These are phyloP conservation scores for Capitulum mitella DNA, from an alignment of 2,888 invertebrate species.

Conservation along the genomic window DNA sequence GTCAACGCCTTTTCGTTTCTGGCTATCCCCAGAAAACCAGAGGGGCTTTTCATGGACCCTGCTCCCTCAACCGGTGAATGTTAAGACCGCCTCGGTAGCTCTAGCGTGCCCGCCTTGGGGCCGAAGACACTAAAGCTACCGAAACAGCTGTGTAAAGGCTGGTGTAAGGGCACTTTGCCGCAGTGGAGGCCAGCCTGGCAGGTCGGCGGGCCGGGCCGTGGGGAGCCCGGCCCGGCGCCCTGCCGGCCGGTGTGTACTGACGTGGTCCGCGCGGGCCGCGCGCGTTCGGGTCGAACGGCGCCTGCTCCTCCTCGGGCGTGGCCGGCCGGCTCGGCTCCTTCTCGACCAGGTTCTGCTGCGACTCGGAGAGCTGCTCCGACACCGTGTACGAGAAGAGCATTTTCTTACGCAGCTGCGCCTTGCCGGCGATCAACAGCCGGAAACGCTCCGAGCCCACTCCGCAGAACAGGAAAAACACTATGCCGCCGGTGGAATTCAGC, in stretches of 20 bases:
- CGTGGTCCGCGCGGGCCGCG: neutral
- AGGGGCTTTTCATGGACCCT: too few relatives aligned
- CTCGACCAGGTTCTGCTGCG: constrained; percentile 8
- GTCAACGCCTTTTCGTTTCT: too few relatives aligned
- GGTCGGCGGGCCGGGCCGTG: too few relatives aligned
- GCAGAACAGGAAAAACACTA: constrained; percentile 35
- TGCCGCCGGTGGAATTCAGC: constrained; percentile 29
- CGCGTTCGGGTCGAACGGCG: neutral
- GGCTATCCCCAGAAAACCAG: too few relatives aligned
- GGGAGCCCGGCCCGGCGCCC: too few relatives aligned
- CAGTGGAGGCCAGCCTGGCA: too few relatives aligned
- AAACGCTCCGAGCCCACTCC: constrained; percentile 34
- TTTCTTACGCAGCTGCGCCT: constrained; percentile 26
- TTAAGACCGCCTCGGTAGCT: too few relatives aligned
- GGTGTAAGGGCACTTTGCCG: too few relatives aligned
- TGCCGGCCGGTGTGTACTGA: neutral
- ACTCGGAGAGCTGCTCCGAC: constrained; percentile 10
- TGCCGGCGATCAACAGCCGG: constrained; percentile 31
- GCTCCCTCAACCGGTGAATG: too few relatives aligned
- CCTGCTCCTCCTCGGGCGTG: neutral
- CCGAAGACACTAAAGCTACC: too few relatives aligned
- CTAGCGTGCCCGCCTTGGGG: too few relatives aligned
- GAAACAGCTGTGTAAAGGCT: too few relatives aligned
- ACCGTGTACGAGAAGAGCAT: neutral
- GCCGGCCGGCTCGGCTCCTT: neutral